phyloP scores from a whole-genome alignment of 1,140 invertebrate species.

The Achroia grisella region DNA sequence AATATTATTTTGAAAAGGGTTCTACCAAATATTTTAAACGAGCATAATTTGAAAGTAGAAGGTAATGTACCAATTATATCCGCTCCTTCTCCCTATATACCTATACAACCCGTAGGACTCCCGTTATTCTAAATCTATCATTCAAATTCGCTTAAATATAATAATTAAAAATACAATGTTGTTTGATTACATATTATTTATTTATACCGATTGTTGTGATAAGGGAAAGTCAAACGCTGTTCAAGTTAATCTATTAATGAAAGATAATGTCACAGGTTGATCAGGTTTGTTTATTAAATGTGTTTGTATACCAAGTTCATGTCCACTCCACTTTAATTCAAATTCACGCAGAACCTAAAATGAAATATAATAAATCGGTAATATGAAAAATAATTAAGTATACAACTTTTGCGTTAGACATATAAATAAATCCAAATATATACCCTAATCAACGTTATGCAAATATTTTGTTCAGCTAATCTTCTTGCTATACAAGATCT shows the following conservation, averaged over 20 bases:
- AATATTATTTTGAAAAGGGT: constrained; percentile 23
- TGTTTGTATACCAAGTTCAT: constrained; percentile 77
- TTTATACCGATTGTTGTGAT: too few relatives aligned
- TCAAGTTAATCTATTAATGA: too few relatives aligned
- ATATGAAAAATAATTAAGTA: constrained; percentile 1
- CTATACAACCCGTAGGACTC: background rate
- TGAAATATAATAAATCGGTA: constrained; percentile 25
- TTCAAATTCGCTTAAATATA: too few relatives aligned
- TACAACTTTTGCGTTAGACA: constrained; percentile 1
- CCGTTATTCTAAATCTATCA: too few relatives aligned
- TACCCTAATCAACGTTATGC: constrained; percentile 85
- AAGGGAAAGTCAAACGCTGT: too few relatives aligned
- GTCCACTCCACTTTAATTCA: constrained; percentile 80
- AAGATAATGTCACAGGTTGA: constrained; percentile 70
- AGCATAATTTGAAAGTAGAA: too few relatives aligned
- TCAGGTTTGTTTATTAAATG: constrained; percentile 87
- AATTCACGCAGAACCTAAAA: constrained; percentile 80
- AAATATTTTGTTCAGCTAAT: constrained; percentile 92
- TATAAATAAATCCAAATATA: constrained; percentile 16
- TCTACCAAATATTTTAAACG: constrained; percentile 19
- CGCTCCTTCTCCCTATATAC: background rate
- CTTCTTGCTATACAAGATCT: constrained; percentile 90
- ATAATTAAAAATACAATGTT: too few relatives aligned
- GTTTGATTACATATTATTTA: too few relatives aligned
- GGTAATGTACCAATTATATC: background rate